Base-by-base conservation (phyloP, 2,797 vertebrate genomes). In the Siniperca scherzeri region DNA sequence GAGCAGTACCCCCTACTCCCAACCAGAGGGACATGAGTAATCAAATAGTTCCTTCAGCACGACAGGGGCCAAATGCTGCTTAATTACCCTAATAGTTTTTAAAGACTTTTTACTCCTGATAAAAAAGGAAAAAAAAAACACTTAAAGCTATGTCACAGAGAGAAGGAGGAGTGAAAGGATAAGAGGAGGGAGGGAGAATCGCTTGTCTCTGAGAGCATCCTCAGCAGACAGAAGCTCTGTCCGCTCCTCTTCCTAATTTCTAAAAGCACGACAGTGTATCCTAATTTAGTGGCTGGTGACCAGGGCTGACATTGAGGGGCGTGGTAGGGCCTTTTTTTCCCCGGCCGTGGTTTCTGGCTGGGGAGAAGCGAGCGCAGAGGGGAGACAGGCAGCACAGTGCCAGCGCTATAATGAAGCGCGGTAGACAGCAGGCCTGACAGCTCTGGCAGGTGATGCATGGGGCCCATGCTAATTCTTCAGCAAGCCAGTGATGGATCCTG, bases 61-160 rank as follows among this genome's bases (percentile, higher is more conserved):
- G 93, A 96, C 96, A 93, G 94, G 96, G 97, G 97, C 96, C 97
- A 97, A 97, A 94, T 94, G 94, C 95, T 95, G 94, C 96, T 96
- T 98, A 98, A 98, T 98, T 98, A 97, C 94, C 95, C 95, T 98
- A 98, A 98, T 97, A 96, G 97, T 96, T 97, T 97, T 97, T 97
- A 97, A 98, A 98, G 96, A 97, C 94, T 95, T 97, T 96, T 96
- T 96, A 96, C 97, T 96, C 94, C 92, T 95, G 95, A 94, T 89
- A 87, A 94, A 95, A 96, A 95, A 92, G 10, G 5, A n/a, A 7
- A 38, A 59, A 67, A 65, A 64, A 27, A 16, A 19, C 65, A 81
- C 82, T 84, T 74, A 57, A 59, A 86, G 87, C 82, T 48, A 56
- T 89, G 87, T 77, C 83, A 75, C 46, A 40, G 80, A 77, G 80